Conservation (phyloP, 2,797 vertebrate species). For the Psittacula echo region DNA sequence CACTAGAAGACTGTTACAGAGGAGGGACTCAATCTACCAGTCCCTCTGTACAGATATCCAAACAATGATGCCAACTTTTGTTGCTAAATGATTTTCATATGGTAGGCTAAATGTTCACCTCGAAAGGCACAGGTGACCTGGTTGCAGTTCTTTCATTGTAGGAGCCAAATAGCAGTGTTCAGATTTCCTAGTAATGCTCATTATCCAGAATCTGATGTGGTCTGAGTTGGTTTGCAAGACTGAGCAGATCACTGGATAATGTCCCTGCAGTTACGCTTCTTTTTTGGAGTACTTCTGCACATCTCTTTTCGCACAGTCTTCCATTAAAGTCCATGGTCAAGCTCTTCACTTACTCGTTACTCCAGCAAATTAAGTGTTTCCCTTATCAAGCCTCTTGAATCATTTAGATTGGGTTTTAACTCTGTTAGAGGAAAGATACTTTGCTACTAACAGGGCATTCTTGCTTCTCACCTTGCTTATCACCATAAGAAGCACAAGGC, state of each 20-base stretch:
- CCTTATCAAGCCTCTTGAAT: neutral
- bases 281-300: neutral
- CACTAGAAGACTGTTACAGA: neutral
- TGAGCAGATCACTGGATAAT: neutral
- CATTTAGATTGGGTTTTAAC: neutral
- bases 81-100: neutral
- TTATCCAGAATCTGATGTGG: neutral
- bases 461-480: neutral
- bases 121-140: neutral
- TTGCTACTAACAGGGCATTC: neutral
- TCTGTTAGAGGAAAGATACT: neutral
- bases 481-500: neutral
- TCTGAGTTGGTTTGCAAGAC: neutral
- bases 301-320: neutral
- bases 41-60: neutral
- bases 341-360: neutral
- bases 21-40: neutral
- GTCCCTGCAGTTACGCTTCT: neutral
- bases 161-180: neutral
- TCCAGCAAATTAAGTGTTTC: neutral
- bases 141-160: neutral
- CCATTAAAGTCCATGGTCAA: neutral
- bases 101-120: neutral
- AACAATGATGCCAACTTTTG: neutral
- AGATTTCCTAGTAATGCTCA: neutral